These are phyloP conservation scores for Delichon dasypus DNA, from an alignment of 2,797 vertebrate species.

Conservation along the genomic window DNA sequence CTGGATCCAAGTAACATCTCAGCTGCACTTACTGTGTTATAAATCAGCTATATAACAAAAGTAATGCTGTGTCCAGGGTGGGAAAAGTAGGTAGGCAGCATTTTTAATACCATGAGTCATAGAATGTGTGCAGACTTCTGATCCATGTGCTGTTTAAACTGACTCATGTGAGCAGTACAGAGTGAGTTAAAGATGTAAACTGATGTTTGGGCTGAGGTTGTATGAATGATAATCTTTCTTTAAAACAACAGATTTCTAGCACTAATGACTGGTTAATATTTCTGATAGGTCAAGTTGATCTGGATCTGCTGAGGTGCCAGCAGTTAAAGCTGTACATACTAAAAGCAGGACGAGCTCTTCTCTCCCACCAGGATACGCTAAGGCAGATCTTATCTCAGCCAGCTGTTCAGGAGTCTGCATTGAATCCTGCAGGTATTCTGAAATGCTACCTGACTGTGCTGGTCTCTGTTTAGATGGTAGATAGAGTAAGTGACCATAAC, in stretches of 20 bases:
- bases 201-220: background rate
- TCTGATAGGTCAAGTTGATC: constrained; percentile 90
- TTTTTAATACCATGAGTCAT: background rate
- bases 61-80: background rate
- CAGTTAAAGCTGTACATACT: constrained; percentile 94
- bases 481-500: background rate
- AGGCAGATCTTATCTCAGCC: constrained; percentile 94
- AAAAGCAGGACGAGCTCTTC: constrained; percentile 92
- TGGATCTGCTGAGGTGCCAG: constrained; percentile 91
- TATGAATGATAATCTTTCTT: background rate
- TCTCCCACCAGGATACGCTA: constrained; percentile 94
- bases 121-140: background rate
- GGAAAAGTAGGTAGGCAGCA: background rate
- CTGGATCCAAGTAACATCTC: background rate
- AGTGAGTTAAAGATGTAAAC: background rate
- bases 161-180: background rate
- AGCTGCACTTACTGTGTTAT: background rate
- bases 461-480: background rate
- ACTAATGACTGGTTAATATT: background rate
- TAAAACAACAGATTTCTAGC: background rate
- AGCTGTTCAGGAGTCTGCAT: constrained; percentile 83
- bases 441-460: background rate
- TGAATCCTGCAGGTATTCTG: constrained; percentile 81
- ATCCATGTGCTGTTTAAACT: background rate
- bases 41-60: background rate